phyloP scores from a whole-genome alignment of 2,888 invertebrate genomes.

The Tinea semifulvella region DNA sequence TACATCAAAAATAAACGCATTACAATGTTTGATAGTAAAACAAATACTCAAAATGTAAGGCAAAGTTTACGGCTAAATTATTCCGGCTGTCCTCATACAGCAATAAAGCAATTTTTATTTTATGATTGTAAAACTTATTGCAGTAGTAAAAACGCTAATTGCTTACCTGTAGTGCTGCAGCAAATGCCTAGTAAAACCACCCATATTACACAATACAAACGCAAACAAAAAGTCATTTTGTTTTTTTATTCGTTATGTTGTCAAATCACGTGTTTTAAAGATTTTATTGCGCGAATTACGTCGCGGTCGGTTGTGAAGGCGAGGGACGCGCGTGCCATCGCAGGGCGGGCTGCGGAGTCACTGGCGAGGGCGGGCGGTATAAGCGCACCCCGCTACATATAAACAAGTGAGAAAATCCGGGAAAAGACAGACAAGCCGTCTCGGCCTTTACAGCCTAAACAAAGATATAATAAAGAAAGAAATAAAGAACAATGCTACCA shows the following conservation, averaged over 20 bases:
- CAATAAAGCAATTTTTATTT: conserved; percentile 5
- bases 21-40: background rate
- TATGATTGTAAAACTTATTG: conserved; percentile 12
- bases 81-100: background rate
- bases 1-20: too few relatives aligned
- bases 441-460: conserved; percentile 52
- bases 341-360: conserved; percentile 42
- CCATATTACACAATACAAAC: conserved; percentile 60
- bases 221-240: conserved; percentile 63
- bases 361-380: conserved; percentile 44
- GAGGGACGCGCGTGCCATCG: conserved; percentile 49
- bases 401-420: conserved; percentile 60
- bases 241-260: conserved; percentile 25
- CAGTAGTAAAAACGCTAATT: conserved; percentile 47
- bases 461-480: conserved; percentile 55
- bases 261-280: conserved; percentile 4
- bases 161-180: conserved; percentile 57
- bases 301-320: conserved; percentile 29
- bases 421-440: conserved; percentile 63
- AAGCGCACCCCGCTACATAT: conserved; percentile 44
- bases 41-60: background rate
- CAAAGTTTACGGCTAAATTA: conserved; percentile 3
- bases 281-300: conserved; percentile 21
- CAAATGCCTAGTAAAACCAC: conserved; percentile 47
- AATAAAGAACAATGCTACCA: conserved; percentile 27